phyloP scores from a whole-genome alignment of 1,140 invertebrate species.

The Acyrthosiphon pisum region DNA sequence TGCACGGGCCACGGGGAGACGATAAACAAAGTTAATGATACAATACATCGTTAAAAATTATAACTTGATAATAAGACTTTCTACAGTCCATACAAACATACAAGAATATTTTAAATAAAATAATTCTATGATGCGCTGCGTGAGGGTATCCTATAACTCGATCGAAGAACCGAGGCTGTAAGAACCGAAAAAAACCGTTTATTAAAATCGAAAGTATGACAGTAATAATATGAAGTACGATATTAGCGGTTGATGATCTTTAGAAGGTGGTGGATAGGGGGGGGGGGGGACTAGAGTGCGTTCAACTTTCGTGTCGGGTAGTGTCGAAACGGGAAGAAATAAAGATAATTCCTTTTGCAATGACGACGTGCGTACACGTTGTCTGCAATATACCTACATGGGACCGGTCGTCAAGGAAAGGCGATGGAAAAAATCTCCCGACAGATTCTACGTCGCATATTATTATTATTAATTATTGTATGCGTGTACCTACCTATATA shows the following conservation, averaged over 20 bases:
- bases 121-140: neutral
- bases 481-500: neutral
- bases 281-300: neutral
- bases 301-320: neutral
- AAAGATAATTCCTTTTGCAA: neutral
- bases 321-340: neutral
- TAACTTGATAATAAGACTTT: no score
- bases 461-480: neutral
- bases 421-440: neutral
- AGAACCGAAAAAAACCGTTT: neutral
- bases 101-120: neutral
- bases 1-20: neutral
- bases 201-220: slow-evolving; percentile 7
- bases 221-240: neutral
- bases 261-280: neutral
- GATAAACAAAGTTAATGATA: neutral
- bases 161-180: neutral
- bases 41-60: neutral
- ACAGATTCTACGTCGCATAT: neutral
- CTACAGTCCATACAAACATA: no score
- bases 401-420: neutral
- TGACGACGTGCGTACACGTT: neutral
- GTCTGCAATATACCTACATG: neutral
- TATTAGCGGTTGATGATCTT: neutral
- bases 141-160: neutral